Conservation (phyloP, 2,888 invertebrate species). For the Pterostichus madidus region DNA sequence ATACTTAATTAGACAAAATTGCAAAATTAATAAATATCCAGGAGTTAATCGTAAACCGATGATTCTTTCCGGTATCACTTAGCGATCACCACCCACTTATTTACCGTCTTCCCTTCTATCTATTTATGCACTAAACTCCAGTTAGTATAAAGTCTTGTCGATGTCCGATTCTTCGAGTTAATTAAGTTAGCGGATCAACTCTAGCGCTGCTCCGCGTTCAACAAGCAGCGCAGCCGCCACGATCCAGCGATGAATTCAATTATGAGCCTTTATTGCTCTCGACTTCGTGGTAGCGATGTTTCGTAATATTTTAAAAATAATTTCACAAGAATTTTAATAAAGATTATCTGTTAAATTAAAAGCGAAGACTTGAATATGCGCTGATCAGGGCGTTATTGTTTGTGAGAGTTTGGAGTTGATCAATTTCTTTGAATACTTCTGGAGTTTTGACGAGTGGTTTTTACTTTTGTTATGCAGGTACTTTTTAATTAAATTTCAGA, state of each 20-base stretch:
- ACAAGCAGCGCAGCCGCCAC: not conserved
- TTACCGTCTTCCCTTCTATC: slow-evolving; percentile 1
- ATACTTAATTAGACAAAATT: too few species aligned
- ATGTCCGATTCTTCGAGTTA: slow-evolving; percentile 58
- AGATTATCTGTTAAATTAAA: slow-evolving; percentile 60
- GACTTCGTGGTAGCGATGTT: slow-evolving; percentile 18
- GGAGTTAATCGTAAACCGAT: not conserved
- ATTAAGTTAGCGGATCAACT: slow-evolving; percentile 52
- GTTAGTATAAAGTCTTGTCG: not conserved
- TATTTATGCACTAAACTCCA: slow-evolving; percentile 26
- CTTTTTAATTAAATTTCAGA: slow-evolving; percentile 36
- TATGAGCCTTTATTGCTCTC: slow-evolving; percentile 39
- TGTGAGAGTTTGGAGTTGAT: slow-evolving; percentile 1
- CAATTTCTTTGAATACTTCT: slow-evolving; percentile 27
- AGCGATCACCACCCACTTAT: not conserved
- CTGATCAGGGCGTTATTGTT: slow-evolving; percentile 29
- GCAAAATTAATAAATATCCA: too few species aligned
- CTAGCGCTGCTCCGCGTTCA: not conserved
- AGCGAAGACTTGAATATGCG: slow-evolving; percentile 4
- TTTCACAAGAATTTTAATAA: slow-evolving; percentile 59
- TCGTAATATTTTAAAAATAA: slow-evolving; percentile 53
- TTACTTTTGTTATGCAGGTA: slow-evolving; percentile 43
- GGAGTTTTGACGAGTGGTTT: slow-evolving; percentile 22
- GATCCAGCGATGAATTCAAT: slow-evolving; percentile 36
- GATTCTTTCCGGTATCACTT: not conserved